Base-by-base conservation (phyloP, 1,140 invertebrate genomes). In the Bactericera cockerelli region DNA sequence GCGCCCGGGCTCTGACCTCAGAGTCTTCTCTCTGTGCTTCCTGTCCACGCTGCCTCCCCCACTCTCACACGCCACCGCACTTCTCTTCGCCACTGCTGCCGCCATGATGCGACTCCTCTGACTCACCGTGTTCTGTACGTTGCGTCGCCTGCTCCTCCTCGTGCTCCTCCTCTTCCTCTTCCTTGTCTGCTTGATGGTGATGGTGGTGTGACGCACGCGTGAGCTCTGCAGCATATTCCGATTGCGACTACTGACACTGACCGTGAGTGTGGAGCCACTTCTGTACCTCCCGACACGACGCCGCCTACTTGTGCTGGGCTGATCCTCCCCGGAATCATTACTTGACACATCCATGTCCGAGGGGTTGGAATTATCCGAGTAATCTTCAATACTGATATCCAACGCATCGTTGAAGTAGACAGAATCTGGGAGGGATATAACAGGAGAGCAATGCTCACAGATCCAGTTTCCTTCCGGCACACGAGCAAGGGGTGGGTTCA, bases 381-480 rank as follows among this genome's bases (percentile, higher is more conserved):
- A 59, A 16, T 65, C 26, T 68, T 64, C 39, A 31, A 16, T 21
- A 14, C 22, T 31, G 6, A 59, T 53, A 22, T 22, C 57, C 19
- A 57, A 49, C 26, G 28, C 2, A 56, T n/a, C 33, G 6, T 24
- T 1, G 28, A 55, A 36, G 19, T 55, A 55, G 4, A 59, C 13
- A 26, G 19, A 49, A 1, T 55, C 25, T 25, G 36, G 31, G 19
- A 61, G 36, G 55, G 53, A 26, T 54, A 68, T 71, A 28, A 59
- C 60, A 26, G 65, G 63, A 8, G 72, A 67, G 67, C 90, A 94
- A 16, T 78, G 76, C 19, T 86, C 83, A 72, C 93, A 97, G 67
- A 82, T 90, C 93, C 93, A 96, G 61, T 89, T 82, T 26, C 88
- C 82, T 38, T 79, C 76, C 1, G 87, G 84, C 36, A 93, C 85